Base-by-base conservation (phyloP, 2,888 invertebrate species). In the Vanessa cardui region DNA sequence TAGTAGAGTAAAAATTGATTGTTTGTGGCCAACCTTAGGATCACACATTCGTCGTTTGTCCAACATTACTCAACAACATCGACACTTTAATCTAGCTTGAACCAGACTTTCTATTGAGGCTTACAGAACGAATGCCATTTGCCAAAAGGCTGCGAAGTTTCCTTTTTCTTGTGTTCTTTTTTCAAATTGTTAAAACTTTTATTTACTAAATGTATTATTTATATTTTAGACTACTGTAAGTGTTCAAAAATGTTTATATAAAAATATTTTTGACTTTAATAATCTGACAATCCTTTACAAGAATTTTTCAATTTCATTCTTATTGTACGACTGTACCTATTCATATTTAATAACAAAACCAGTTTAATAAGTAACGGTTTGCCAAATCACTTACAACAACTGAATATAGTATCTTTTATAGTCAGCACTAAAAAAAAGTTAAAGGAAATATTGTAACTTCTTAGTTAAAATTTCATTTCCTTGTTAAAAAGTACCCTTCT, bases 401-500 rank as follows among this genome's bases (percentile, higher is more conserved):
- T 39, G 12, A 4, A 4, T 9, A 39, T 39, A 49, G 7, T 31
- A 31, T 31, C 5, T 16, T 31, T 20, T 58, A 6, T 44, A 12
- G 0, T 12, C 12, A 21, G 15, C 21, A 58, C 21, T 58, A 58
- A 18, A 15, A 26, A n/a, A 46, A 59, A 46, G 16, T n/a, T 20
- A 26, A 16, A 12, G n/a, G 1, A 59, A 46, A 21, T 46, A 39
- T 59, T 45, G 12, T 26, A 59, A 46, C 46, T 21, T 46, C 46
- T 59, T 59, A 46, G 21, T 39, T 26, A 46, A 46, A 59, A 45
- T 59, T 59, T 20, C 33, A 9, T 31, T 49, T 49, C 50, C 45
- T 46, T 50, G 52, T 52, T 45, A 59, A 64, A 64, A 64, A 50
- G 18, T 54, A 61, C 46, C 54, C 33, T 61, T 61, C 47, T 21